Evolutionary conservation across 1,140 invertebrate genomes (phyloP).

Genomic region (Apis cerana): DNA sequence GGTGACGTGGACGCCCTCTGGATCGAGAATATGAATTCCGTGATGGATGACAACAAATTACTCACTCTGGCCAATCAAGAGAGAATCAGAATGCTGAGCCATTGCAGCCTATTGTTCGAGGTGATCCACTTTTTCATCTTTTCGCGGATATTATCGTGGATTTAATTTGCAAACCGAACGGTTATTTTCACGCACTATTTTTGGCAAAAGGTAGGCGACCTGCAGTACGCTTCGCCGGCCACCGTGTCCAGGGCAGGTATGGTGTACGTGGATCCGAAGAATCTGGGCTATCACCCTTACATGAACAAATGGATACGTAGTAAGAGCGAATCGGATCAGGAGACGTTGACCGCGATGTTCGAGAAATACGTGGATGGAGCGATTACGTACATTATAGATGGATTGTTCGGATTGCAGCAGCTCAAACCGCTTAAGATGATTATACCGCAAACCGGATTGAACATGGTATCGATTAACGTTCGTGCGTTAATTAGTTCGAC

Average conservation of each 20-base stretch:
- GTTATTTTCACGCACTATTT: constrained; percentile 16
- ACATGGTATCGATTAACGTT: constrained; percentile 84
- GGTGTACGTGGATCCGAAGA: constrained; percentile 96
- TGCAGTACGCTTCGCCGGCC: constrained; percentile 94
- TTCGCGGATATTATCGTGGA: background rate
- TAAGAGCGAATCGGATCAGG: constrained; percentile 80
- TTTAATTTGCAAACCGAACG: background rate
- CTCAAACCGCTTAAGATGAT: constrained; percentile 89
- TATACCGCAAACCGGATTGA: constrained; percentile 91
- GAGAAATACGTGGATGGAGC: constrained; percentile 87
- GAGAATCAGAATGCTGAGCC: constrained; percentile 89
- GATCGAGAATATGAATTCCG: constrained; percentile 98
- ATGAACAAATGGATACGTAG: constrained; percentile 88
- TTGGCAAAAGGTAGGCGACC: constrained; percentile 86
- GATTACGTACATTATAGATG: constrained; percentile 89
- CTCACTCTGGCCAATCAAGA: constrained; percentile 95
- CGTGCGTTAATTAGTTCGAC: constrained; percentile 43
- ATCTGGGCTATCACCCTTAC: constrained; percentile 92
- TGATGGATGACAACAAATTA: constrained; percentile 96
- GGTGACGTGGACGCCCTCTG: constrained; percentile 96
- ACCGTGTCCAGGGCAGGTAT: constrained; percentile 95
- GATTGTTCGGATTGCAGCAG: constrained; percentile 85
- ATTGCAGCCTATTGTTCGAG: constrained; percentile 94
- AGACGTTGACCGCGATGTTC: constrained; percentile 84
- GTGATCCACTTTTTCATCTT: constrained; percentile 72